Evolutionary conservation across 2,113 vertebrate species (phyloP).

Genomic region (Rynchops niger): DNA sequence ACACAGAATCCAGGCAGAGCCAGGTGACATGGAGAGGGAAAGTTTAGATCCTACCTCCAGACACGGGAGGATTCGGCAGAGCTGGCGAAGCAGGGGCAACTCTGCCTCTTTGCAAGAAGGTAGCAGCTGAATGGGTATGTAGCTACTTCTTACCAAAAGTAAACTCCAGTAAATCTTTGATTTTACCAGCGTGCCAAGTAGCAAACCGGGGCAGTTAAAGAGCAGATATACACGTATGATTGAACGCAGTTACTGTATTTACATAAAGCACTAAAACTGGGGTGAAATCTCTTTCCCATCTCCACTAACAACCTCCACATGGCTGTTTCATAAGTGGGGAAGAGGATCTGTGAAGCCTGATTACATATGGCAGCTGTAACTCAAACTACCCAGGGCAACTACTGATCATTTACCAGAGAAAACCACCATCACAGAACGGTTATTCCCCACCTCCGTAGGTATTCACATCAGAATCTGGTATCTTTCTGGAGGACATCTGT

Average conservation of each 20-base stretch:
- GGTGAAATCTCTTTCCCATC: neutral
- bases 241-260: neutral
- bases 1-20: neutral
- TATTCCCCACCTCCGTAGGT: neutral
- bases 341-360: neutral
- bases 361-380: neutral
- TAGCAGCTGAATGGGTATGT: neutral
- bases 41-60: neutral
- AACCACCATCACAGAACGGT: neutral
- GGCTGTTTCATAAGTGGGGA: accelerated
- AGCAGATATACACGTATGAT: neutral
- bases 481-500: neutral
- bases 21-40: neutral
- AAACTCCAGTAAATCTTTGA: neutral
- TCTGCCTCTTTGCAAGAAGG: neutral
- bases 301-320: neutral
- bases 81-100: neutral
- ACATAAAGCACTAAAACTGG: neutral
- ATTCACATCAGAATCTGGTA: neutral
- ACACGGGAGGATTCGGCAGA: accelerated
- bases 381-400: neutral
- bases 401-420: neutral
- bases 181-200: neutral
- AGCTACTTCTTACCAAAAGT: neutral
- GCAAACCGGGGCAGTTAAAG: neutral